A percentile compares a stretch with the other conserved stretches of the same genome.
Conservation (phyloP, 2,888 invertebrate species). For the Colostygia pectinataria region DNA sequence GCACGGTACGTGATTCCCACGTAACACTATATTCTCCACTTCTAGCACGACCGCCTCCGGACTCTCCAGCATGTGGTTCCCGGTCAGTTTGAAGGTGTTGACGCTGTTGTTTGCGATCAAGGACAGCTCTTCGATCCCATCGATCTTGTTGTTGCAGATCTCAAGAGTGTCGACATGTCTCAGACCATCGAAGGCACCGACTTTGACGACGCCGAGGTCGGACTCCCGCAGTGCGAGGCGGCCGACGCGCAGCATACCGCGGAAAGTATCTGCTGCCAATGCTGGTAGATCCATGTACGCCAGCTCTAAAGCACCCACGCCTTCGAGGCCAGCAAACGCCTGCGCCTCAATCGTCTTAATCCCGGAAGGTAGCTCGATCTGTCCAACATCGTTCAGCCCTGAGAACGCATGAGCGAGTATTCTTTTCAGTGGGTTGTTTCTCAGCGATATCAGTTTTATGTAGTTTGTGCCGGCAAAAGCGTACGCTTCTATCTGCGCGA, state of each 20-base stretch:
- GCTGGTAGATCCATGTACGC: conserved; percentile 92
- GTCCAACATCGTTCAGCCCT: conserved; percentile 91
- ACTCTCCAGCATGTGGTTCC: conserved; percentile 92
- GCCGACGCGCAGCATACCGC: conserved; percentile 89
- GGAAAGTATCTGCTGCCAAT: conserved; percentile 87
- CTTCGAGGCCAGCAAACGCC: conserved; percentile 91
- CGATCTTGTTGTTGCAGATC: conserved; percentile 93
- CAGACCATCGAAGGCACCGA: conserved; percentile 90
- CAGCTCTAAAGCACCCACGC: conserved; percentile 91
- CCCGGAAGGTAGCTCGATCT: conserved; percentile 92
- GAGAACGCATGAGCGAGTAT: conserved; percentile 93
- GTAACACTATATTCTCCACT: conserved; percentile 87
- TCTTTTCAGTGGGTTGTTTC: conserved; percentile 92
- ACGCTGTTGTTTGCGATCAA: conserved; percentile 88
- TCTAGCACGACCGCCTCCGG: conserved; percentile 88
- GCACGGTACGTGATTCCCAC: conserved; percentile 93
- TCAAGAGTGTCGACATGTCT: conserved; percentile 88
- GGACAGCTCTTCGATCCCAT: conserved; percentile 89
- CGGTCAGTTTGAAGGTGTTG: conserved; percentile 87
- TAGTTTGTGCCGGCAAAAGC: conserved; percentile 94
- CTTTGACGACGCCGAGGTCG: conserved; percentile 88
- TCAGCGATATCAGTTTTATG: conserved; percentile 90
- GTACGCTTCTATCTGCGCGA: conserved; percentile 87
- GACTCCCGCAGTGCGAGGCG: conserved; percentile 91
- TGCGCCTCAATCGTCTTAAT: conserved; percentile 88